Conservation (phyloP, 2,888 invertebrate species). For the Dynastes maya region DNA sequence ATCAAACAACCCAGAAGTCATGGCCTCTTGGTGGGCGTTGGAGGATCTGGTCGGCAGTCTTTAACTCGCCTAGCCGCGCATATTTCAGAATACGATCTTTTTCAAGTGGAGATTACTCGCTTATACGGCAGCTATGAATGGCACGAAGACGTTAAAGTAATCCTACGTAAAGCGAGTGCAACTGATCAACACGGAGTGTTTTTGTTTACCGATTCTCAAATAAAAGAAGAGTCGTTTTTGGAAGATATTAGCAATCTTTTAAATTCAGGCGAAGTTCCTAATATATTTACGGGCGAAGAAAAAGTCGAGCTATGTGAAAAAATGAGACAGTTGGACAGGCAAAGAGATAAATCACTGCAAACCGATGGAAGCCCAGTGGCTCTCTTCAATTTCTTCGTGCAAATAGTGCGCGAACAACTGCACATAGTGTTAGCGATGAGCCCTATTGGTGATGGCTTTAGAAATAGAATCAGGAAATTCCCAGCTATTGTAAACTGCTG, state of each 20-base stretch:
- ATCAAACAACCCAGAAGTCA: conserved; percentile 94
- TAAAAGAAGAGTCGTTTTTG: conserved; percentile 93
- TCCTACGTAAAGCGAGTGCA: conserved; percentile 85
- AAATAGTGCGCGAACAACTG: conserved; percentile 90
- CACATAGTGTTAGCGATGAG: conserved; percentile 94
- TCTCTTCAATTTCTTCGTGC: conserved; percentile 91
- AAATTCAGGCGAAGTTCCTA: conserved; percentile 95
- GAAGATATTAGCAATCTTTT: conserved; percentile 95
- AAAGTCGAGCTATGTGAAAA: conserved; percentile 93
- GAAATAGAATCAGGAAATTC: conserved; percentile 89
- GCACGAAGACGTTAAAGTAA: conserved; percentile 91
- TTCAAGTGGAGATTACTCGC: conserved; percentile 93
- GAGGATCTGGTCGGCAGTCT: conserved; percentile 95
- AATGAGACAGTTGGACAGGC: conserved; percentile 92
- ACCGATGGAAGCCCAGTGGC: conserved; percentile 95
- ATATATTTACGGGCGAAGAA: conserved; percentile 89
- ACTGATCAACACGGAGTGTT: conserved; percentile 92
- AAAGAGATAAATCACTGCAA: conserved; percentile 87
- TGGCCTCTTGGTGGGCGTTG: conserved; percentile 91
- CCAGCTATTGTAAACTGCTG: conserved; percentile 95
- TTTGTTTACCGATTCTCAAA: conserved; percentile 92
- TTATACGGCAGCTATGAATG: conserved; percentile 89
- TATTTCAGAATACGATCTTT: conserved; percentile 93
- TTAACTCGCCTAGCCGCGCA: conserved; percentile 92
- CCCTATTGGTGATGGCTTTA: conserved; percentile 89